Evolutionary conservation across 2,113 vertebrate species (phyloP).

Genomic region (Sminthopsis crassicaudata): DNA sequence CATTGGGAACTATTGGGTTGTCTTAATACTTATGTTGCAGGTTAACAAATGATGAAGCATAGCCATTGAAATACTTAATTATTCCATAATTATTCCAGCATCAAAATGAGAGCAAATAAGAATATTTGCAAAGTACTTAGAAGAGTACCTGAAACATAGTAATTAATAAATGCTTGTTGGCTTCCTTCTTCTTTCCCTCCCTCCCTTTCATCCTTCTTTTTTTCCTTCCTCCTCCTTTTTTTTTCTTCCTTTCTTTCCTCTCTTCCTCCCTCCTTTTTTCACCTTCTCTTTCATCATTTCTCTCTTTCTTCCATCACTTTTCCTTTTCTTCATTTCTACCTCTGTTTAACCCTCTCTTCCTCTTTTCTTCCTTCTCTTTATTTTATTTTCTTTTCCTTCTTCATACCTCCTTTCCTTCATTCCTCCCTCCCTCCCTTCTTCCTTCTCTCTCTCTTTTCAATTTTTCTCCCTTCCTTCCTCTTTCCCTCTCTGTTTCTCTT

Average conservation of each 20-base stretch:
- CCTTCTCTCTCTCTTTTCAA: too few relatives aligned
- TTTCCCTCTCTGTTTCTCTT: background rate
- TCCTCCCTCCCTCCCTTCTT: too few relatives aligned
- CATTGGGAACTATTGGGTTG: too few relatives aligned
- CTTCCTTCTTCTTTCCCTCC: background rate
- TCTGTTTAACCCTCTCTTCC: rapidly evolving
- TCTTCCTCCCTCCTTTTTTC: too few relatives aligned
- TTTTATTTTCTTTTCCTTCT: too few relatives aligned
- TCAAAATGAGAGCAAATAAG: background rate
- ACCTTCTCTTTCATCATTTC: background rate
- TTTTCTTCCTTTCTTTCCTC: too few relatives aligned
- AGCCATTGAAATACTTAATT: background rate
- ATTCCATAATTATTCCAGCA: background rate
- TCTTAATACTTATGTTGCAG: background rate
- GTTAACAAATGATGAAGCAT: background rate
- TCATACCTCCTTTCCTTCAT: too few relatives aligned
- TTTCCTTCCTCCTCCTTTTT: too few relatives aligned
- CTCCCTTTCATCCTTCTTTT: too few relatives aligned
- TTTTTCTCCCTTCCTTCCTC: background rate
- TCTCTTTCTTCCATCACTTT: too few relatives aligned
- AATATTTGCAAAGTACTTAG: background rate
- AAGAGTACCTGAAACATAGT: background rate
- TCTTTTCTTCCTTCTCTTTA: too few relatives aligned
- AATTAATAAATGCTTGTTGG: background rate
- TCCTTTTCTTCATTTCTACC: rapidly evolving